Base-by-base conservation (phyloP, 2,113 vertebrate species). In the Mungos mungo region DNA sequence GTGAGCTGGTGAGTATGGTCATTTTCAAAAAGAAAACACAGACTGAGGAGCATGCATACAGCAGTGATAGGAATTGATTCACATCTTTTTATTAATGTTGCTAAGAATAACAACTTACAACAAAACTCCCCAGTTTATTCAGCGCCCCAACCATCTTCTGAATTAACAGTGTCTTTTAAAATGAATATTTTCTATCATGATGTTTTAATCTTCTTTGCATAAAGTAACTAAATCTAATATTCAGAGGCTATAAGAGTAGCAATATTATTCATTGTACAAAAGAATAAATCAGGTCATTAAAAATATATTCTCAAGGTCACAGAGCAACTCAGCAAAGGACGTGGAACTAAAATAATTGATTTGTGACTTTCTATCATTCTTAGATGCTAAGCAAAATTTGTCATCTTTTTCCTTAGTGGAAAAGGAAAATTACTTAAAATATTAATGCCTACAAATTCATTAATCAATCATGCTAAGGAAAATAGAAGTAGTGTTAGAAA, bases 221-320 rank as follows among this genome's bases (percentile, higher is more conserved):
- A 88, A 47, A 0, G 65, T 77, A 80, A 88, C 31, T 50, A 71
- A 93, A 71, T 93, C 47, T 96, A 91, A 57, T 52, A 93, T 93
- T 96, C 45, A 68, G 50, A 38, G 19, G 38, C 33, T 68, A 1
- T 23, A 52, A 45, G 21, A 82, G 12, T 71, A 93, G 33, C 15
- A 85, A 88, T 68, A 80, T 47, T 45, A 74, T 85, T 8, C 27
- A 33, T 31, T 19, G 2, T 29, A 82, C 12, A 90, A 74, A 27
- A 13, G 18, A 52, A 95, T 76, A n/a, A 25, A 52, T 66, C 19
- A 31, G 54, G 41, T 50, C 23, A 85, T 69, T 84, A 29, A n/a
- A 65, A 97, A 74, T 52, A 33, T 71, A 14, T 95, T 84, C 33
- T 80, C 57, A 95, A 81, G 50, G 57, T 93, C 41, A 90, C n/a